Evolutionary conservation across 2,113 vertebrate genomes (phyloP), one percentile per base, ranked within the genome.

Genomic region (Sorex fumeus): DNA sequence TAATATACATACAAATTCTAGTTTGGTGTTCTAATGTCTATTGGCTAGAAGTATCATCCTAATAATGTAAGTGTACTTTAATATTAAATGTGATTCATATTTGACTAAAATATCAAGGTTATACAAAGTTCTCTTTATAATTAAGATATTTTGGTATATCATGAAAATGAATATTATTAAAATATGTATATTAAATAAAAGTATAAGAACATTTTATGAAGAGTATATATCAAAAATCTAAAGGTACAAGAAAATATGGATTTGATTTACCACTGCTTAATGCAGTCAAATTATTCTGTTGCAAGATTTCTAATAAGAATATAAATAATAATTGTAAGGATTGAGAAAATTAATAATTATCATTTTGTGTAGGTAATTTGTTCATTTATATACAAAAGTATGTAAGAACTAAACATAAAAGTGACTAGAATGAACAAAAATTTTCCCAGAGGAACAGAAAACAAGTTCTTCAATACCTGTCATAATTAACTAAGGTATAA

Each of bases 301-400:
- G 60, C 60, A 81, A 66, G 81, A 74, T 45, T 57, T 45, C 67
- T 12, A 81, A 76, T 82, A n/a, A 69, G 70, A 69, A 88, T 82
- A 82, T 64, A 64, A 47, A 45, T 81, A 67, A 57, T 23, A 50
- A 82, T 13, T 75, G 60, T 18, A 30, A 23, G 16, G n/a, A 76
- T 83, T 82, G 3, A 82, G 40, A 87, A 74, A 21, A 80, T 80
- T 64, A 92, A 34, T 53, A 82, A 76, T 18, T 92, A 50, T 67
- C 2, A 69, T 88, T 88, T 88, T 34, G 8, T 43, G 18, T 53
- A 80, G n/a, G 36, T 87, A 57, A 57, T 57, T 66, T 76, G 27
- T 16, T 66, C 28, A 74, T 71, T 71, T 75, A 47, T 34, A 60
- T 75, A 57, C 45, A 60, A 8, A 57, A 45, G 12, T 27, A 53